These are phyloP conservation scores for Paratilapia polleni DNA, from an alignment of 2,113 vertebrate species.

Conservation along the genomic window DNA sequence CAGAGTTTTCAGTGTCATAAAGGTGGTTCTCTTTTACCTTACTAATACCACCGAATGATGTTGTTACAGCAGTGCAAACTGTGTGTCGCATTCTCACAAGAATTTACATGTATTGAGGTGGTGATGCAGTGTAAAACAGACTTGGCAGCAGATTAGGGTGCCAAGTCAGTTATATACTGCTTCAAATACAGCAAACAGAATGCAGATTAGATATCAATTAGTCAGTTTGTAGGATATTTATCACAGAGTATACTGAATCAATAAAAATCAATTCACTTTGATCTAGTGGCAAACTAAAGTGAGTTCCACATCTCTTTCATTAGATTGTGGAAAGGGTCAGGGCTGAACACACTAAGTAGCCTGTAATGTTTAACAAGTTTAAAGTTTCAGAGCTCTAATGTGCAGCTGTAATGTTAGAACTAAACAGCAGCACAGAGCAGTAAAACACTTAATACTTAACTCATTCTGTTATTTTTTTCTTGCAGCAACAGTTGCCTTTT, in stretches of 20 bases:
- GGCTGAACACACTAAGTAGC: too few relatives aligned
- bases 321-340: too few relatives aligned
- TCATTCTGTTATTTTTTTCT: too few relatives aligned
- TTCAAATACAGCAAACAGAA: background rate
- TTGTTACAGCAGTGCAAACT: background rate
- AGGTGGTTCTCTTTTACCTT: background rate
- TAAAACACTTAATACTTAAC: too few relatives aligned
- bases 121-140: too few relatives aligned
- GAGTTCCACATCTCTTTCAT: too few relatives aligned
- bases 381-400: too few relatives aligned
- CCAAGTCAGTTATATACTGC: background rate
- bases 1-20: background rate
- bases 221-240: background rate
- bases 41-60: background rate
- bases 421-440: too few relatives aligned
- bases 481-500: background rate
- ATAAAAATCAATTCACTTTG: rapidly evolving
- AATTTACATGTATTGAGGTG: background rate
- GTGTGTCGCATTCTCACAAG: background rate
- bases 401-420: too few relatives aligned
- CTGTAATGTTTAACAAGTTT: too few relatives aligned
- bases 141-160: too few relatives aligned
- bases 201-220: background rate
- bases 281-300: background rate
- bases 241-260: background rate